phyloP scores from a whole-genome alignment of 2,113 vertebrate genomes.

The Gallinago undulata region DNA sequence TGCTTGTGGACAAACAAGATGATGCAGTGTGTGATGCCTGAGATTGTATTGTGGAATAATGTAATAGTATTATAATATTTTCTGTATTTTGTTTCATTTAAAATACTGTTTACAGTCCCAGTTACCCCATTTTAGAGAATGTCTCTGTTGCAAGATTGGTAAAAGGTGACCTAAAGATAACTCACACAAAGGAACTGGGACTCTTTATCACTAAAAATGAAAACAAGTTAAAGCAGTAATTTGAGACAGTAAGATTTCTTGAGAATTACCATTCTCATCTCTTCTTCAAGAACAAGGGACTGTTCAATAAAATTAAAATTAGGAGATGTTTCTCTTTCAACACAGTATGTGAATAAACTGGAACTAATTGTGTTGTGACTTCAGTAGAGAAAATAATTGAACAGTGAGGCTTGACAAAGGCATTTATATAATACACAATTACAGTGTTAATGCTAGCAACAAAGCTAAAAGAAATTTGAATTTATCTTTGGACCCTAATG shows the following conservation, averaged over 20 bases:
- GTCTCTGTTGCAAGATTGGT: not conserved
- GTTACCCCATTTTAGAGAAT: not conserved
- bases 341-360: not conserved
- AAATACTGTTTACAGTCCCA: not conserved
- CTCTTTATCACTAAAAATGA: not conserved
- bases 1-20: not conserved
- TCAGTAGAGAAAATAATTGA: not conserved
- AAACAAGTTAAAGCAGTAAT: not conserved
- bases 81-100: not conserved
- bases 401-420: not conserved
- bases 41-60: not conserved
- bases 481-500: not conserved
- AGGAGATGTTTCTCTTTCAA: not conserved
- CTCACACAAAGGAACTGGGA: not conserved
- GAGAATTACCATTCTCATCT: not conserved
- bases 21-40: not conserved
- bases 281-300: not conserved
- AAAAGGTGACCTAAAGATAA: not conserved
- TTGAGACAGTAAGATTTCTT: not conserved
- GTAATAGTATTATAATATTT: too few species aligned
- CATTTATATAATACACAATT: not conserved
- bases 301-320: not conserved
- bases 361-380: not conserved
- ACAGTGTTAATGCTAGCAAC: not conserved
- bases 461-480: not conserved